Conservation (phyloP, 1,140 invertebrate genomes). For the Xylocopa sonorina region DNA sequence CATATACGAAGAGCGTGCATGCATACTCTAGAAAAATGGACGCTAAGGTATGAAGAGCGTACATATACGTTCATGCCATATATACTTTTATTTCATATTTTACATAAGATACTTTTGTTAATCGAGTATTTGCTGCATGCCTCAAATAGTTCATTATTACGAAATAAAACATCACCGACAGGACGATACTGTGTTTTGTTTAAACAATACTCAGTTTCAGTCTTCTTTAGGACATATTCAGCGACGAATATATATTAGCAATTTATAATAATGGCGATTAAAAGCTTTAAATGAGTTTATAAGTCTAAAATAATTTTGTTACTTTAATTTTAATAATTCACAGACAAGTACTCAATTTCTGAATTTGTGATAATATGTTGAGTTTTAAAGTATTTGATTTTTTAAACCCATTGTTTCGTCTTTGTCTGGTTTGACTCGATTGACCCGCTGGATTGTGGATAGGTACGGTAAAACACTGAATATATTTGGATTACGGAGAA, state of each 20-base stretch:
- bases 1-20: not conserved
- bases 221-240: not conserved
- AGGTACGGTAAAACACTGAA: no score
- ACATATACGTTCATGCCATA: slow-evolving; percentile 1
- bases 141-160: not conserved
- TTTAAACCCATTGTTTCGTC: no score
- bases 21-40: not conserved
- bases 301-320: not conserved
- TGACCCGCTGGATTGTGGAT: no score
- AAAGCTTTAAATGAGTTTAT: not conserved
- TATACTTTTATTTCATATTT: slow-evolving; percentile 2
- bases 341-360: no score
- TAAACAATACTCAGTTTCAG: not conserved
- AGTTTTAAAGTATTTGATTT: no score
- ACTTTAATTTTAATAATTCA: no score
- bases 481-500: no score
- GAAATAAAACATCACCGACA: not conserved
- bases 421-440: no score
- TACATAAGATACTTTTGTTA: not conserved
- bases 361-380: no score
- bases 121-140: not conserved
- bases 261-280: not conserved
- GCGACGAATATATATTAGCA: slow-evolving; percentile 6
- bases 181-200: not conserved
- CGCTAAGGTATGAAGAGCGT: not conserved